phyloP scores from a whole-genome alignment of 2,888 invertebrate genomes.

The Arge pagana region DNA sequence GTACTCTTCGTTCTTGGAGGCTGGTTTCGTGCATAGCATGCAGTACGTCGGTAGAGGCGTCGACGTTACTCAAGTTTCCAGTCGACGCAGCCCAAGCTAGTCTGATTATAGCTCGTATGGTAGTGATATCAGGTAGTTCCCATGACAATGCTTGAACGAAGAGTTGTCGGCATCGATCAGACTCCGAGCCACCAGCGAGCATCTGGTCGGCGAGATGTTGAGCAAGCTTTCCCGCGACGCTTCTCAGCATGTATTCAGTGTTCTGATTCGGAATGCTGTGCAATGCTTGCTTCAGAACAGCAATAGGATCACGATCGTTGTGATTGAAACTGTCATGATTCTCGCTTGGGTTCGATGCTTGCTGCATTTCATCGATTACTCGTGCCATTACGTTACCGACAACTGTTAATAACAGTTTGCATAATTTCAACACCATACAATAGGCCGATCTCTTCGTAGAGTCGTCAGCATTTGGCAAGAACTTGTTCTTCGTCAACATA shows the following conservation, averaged over 20 bases:
- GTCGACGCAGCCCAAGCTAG: constrained; percentile 81
- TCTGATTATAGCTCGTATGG: constrained; percentile 75
- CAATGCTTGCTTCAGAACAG: constrained; percentile 78
- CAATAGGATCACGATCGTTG: constrained; percentile 56
- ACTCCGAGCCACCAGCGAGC: constrained; percentile 59
- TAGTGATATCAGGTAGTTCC: constrained; percentile 74
- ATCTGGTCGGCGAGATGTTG: constrained; percentile 78
- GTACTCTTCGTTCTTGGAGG: constrained; percentile 59
- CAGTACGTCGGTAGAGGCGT: constrained; percentile 66
- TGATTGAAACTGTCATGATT: constrained; percentile 43
- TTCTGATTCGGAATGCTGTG: constrained; percentile 81
- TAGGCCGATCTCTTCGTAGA: constrained; percentile 83
- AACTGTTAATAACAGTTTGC: constrained; percentile 86
- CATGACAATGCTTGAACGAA: constrained; percentile 67
- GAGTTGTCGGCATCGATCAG: constrained; percentile 60
- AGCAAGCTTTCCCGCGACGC: constrained; percentile 82
- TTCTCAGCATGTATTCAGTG: constrained; percentile 83
- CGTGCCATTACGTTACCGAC: constrained; percentile 79
- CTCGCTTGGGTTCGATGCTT: constrained; percentile 56
- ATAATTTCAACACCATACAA: constrained; percentile 83
- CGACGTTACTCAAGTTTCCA: constrained; percentile 67
- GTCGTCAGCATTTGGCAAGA: constrained; percentile 78
- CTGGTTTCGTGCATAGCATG: constrained; percentile 69
- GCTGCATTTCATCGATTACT: constrained; percentile 62
- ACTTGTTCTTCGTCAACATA: constrained; percentile 84